Percentiles rank a stretch among this genome's conserved stretches.
Conservation (phyloP, 1,140 invertebrate species). For the Thaumetopoea pityocampa region DNA sequence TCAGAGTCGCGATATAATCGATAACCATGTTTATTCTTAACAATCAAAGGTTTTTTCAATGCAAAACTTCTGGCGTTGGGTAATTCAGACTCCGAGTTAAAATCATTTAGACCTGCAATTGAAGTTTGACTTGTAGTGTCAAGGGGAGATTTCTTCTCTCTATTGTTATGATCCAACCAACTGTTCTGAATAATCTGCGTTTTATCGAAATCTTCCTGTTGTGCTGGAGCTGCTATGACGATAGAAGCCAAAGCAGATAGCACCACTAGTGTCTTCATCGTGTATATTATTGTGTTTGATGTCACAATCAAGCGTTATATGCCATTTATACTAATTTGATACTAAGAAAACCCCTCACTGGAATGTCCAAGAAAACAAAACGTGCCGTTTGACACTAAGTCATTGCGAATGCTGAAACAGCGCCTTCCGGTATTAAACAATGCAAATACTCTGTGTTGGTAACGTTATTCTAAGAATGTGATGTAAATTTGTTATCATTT, state of each 20-base stretch:
- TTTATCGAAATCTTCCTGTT: conserved; percentile 17
- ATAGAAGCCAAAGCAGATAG: conserved; percentile 41
- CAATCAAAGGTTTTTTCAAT: conserved; percentile 44
- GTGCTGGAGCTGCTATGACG: conserved; percentile 38
- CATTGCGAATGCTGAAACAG: conserved; percentile 28
- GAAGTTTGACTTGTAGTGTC: too few relatives aligned
- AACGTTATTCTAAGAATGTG: not conserved
- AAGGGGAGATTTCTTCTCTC: conserved; percentile 42
- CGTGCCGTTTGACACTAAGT: conserved; percentile 35
- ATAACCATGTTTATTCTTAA: conserved; percentile 49
- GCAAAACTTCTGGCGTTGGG: conserved; percentile 24
- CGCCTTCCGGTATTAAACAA: conserved; percentile 18
- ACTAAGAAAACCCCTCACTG: conserved; percentile 9
- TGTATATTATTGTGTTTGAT: conserved; percentile 42
- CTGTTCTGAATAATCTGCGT: conserved; percentile 9
- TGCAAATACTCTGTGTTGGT: not conserved
- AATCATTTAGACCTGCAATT: too few relatives aligned
- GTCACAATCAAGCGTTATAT: conserved; percentile 17
- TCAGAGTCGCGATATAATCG: conserved; percentile 46
- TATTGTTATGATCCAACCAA: conserved; percentile 21
- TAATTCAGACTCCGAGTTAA: too few relatives aligned
- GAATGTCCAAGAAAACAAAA: conserved; percentile 31
- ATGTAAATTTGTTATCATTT: not conserved
- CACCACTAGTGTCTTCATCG: conserved; percentile 56
- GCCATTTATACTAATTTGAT: conserved; percentile 54